Base-by-base conservation (phyloP, 2,113 vertebrate genomes). In the Sinocyclocheilus anshuiensis region DNA sequence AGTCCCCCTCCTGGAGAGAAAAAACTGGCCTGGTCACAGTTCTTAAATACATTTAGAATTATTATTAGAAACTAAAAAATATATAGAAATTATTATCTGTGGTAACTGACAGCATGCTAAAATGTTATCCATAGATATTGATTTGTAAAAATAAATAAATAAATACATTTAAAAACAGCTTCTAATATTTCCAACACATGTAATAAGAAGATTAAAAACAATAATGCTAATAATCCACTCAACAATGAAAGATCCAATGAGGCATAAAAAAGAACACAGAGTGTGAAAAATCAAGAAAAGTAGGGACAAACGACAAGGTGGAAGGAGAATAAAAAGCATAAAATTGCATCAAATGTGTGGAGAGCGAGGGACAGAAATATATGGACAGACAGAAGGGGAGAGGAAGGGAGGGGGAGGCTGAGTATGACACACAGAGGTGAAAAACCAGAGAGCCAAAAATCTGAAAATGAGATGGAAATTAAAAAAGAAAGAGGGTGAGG, bases 281-380 rank as follows among this genome's bases (percentile, higher is more conserved):
- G 36, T 22, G 59, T 84, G 78, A 86, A 69, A 85, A 82, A 88
- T 67, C 67, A 69, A 33, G 39, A 79, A 59, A 81, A 50, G 53
- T 59, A 53, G 42, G 61, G 85, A 86, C 72, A 82, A 65, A 87
- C 72, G 59, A 75, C 16, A 85, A 18, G 22, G 69, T 42, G 11
- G 65, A 29, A 42, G 18, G 22, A 50, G 33, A 75, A 42, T 59
- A 83, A 84, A 59, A 80, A 48, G 53, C 13, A 77, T 84, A 75
- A 39, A 53, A 63, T 63, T 9, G 71, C 36, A 86, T 53, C 33
- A 63, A 77, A 84, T 50, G 74, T 26, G 57, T 22, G 4, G 57
- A 59, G n/a, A 77, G 65, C 67, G 78, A 18, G 59, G 63, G 69
- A 86, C 53, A 78, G 89, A 75, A 79, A 75, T 22, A 63, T 48